These are phyloP conservation scores for Itoplectis maculator DNA, from an alignment of 2,888 invertebrate species.

Conservation along the genomic window DNA sequence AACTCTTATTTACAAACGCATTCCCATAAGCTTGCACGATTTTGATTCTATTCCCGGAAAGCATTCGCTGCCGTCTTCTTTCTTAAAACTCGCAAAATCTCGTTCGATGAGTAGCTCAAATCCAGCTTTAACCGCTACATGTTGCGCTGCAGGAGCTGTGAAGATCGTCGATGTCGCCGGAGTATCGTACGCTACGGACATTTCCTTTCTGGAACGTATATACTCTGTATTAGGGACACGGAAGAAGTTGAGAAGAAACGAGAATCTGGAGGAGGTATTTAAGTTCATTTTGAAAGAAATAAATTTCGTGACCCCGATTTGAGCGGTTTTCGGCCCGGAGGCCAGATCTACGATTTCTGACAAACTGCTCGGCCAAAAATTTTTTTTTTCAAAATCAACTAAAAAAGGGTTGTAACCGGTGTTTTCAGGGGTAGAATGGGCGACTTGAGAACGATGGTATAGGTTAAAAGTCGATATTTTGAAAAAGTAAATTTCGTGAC, in stretches of 20 bases:
- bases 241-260: neutral
- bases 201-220: slow-evolving; percentile 69
- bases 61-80: slow-evolving; percentile 69
- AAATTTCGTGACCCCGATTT: too few species aligned
- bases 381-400: too few species aligned
- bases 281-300: neutral
- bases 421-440: too few species aligned
- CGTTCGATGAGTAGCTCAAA: slow-evolving; percentile 67
- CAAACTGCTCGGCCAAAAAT: too few species aligned
- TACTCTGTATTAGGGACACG: neutral
- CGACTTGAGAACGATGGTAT: too few species aligned
- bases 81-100: slow-evolving; percentile 67
- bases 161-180: slow-evolving; percentile 74
- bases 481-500: too few species aligned
- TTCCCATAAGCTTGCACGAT: slow-evolving; percentile 72
- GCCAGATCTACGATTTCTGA: too few species aligned
- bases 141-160: slow-evolving; percentile 74
- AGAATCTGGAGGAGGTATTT: too few species aligned
- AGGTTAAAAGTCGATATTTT: too few species aligned
- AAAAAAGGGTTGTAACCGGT: too few species aligned
- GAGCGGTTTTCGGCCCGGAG: too few species aligned
- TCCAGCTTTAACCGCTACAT: slow-evolving; percentile 73
- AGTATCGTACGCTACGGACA: slow-evolving; percentile 75
- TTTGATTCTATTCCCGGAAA: slow-evolving; percentile 73
- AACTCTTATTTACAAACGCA: slow-evolving; percentile 49